These are phyloP conservation scores for Pan paniscus DNA, from an alignment of 2,113 vertebrate species.

Conservation along the genomic window DNA sequence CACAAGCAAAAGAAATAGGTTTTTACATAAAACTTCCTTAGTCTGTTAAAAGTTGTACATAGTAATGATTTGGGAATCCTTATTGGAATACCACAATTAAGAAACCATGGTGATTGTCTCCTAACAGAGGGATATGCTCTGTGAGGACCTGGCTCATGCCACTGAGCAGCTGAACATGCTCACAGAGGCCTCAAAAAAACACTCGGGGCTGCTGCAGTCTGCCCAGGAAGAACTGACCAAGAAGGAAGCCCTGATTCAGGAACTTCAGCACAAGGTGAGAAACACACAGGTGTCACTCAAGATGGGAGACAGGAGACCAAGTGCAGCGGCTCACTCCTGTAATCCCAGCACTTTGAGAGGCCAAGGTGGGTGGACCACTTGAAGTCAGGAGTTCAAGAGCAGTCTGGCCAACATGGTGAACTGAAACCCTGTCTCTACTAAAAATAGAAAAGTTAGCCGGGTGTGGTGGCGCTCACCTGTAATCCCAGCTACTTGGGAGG, in stretches of 20 bases:
- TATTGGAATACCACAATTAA: neutral
- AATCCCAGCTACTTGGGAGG: too few species aligned
- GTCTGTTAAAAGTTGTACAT: neutral
- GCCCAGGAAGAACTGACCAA: constrained; percentile 86
- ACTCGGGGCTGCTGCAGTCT: constrained; percentile 86
- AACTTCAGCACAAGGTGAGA: constrained; percentile 89
- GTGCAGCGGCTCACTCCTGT: too few species aligned
- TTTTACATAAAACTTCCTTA: neutral
- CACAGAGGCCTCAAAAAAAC: constrained; percentile 91
- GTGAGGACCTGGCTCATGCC: constrained; percentile 91
- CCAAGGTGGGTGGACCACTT: too few species aligned
- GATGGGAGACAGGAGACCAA: too few species aligned
- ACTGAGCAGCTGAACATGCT: constrained; percentile 92
- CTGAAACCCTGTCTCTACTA: too few species aligned
- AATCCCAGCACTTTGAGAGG: too few species aligned
- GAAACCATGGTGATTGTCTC: neutral
- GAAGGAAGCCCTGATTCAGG: constrained; percentile 88
- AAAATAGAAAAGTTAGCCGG: too few species aligned
- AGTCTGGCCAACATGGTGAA: too few species aligned
- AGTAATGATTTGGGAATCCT: neutral
- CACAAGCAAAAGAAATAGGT: neutral
- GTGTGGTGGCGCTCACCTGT: too few species aligned
- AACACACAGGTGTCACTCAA: neutral
- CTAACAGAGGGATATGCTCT: constrained; percentile 91
- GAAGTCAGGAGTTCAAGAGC: too few species aligned